Percentiles rank a stretch among this genome's conserved stretches.
These are phyloP conservation scores for Graphium colonna DNA, from an alignment of 2,888 invertebrate genomes.

Conservation along the genomic window DNA sequence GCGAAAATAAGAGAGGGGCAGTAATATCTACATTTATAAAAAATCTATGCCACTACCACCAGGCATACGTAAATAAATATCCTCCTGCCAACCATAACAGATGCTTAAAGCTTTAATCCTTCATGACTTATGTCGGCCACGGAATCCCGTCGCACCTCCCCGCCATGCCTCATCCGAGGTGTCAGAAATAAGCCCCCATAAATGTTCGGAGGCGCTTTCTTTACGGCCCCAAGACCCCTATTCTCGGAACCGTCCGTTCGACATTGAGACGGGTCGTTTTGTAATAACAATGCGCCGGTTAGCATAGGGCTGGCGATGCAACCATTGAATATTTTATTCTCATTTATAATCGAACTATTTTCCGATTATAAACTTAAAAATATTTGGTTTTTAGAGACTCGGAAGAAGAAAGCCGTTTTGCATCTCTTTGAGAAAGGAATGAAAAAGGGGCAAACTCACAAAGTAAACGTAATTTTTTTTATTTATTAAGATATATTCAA, in stretches of 20 bases:
- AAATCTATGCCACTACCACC: too few relatives aligned
- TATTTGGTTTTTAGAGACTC: too few relatives aligned
- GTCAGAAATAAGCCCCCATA: conserved; percentile 74
- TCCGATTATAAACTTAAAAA: neutral
- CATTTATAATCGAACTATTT: conserved; percentile 21
- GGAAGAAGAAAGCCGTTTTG: too few relatives aligned
- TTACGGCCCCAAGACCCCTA: conserved; percentile 31
- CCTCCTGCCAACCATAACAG: too few relatives aligned
- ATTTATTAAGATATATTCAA: too few relatives aligned
- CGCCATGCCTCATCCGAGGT: conserved; percentile 70
- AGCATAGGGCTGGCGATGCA: conserved; percentile 53
- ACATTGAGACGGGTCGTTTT: conserved; percentile 79
- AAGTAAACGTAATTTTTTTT: too few relatives aligned
- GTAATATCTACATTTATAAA: too few relatives aligned
- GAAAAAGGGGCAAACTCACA: too few relatives aligned
- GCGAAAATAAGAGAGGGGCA: too few relatives aligned
- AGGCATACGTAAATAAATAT: too few relatives aligned
- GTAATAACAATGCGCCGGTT: conserved; percentile 60
- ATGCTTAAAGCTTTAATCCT: conserved; percentile 1
- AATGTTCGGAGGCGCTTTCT: conserved; percentile 60
- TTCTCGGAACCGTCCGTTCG: conserved; percentile 63
- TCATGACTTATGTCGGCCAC: conserved; percentile 16
- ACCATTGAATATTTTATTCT: conserved; percentile 13
- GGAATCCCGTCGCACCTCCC: conserved; percentile 24
- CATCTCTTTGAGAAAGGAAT: too few relatives aligned